Percentiles rank a stretch among this genome's conserved stretches.
Conservation (phyloP, 2,113 vertebrate genomes). For the Mastomys natalensis region DNA sequence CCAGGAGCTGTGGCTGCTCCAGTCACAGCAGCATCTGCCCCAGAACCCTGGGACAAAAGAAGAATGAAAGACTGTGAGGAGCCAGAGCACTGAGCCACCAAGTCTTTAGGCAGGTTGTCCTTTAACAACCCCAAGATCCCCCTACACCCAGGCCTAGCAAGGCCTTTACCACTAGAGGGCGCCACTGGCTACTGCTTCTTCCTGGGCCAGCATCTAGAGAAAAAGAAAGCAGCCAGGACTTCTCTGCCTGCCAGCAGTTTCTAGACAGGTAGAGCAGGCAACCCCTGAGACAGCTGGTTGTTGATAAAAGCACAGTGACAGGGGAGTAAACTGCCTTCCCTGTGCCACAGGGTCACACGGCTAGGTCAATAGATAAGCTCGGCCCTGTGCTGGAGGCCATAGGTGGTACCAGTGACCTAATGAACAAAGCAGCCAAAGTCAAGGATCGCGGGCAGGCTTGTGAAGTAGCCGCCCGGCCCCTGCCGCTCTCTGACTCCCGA, state of each 20-base stretch:
- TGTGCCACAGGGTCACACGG: fast-evolving
- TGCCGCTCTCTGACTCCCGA: not conserved
- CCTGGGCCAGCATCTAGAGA: not conserved
- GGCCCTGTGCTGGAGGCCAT: not conserved
- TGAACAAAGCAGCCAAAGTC: fast-evolving
- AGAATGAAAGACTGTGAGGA: not conserved
- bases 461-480: not conserved
- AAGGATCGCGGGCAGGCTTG: not conserved
- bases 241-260: not conserved
- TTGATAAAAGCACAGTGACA: not conserved
- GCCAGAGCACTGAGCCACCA: not conserved
- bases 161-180: not conserved
- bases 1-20: not conserved
- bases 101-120: not conserved
- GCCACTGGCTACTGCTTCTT: not conserved
- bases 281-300: not conserved
- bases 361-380: not conserved
- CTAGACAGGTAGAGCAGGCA: not conserved
- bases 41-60: not conserved
- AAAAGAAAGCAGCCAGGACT: not conserved
- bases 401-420: not conserved
- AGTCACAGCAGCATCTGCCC: not conserved
- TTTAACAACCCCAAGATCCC: no score
- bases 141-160: not conserved
- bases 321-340: not conserved